These are phyloP conservation scores for Amazona finschi DNA, from an alignment of 2,797 vertebrate genomes.

Conservation along the genomic window DNA sequence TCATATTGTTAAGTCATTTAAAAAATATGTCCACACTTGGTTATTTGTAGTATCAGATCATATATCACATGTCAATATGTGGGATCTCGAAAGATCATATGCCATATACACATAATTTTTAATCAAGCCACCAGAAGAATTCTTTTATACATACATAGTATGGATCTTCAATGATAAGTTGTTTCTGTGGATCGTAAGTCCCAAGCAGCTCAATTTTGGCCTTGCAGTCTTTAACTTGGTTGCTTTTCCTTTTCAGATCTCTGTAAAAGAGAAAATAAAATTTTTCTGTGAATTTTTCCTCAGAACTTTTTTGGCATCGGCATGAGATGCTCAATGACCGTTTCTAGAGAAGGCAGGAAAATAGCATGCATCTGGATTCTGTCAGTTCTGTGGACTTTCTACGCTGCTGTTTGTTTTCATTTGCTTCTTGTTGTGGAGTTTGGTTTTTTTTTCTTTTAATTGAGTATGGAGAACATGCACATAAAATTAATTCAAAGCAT, in stretches of 20 bases:
- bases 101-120: not conserved
- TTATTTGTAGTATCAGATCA: not conserved
- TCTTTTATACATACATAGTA: constrained; percentile 89
- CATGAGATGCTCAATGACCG: rapidly evolving
- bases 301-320: not conserved
- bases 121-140: not conserved
- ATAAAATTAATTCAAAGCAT: not conserved
- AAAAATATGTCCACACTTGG: not conserved
- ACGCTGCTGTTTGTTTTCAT: not conserved
- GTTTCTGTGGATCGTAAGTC: constrained; percentile 90
- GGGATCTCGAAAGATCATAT: not conserved
- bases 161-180: constrained; percentile 91
- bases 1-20: not conserved
- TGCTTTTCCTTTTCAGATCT: constrained; percentile 88
- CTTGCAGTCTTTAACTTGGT: constrained; percentile 80
- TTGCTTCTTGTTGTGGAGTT: not conserved
- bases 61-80: not conserved
- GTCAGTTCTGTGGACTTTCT: not conserved
- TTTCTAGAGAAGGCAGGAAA: not conserved
- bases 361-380: rapidly evolving
- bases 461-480: not conserved
- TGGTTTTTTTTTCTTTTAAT: not conserved
- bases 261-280: constrained; percentile 73
- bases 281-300: not conserved
- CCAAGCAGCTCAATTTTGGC: constrained; percentile 94